Evolutionary conservation across 2,797 vertebrate species (phyloP), one percentile per base, ranked within the genome.

Genomic region (Todus mexicanus): DNA sequence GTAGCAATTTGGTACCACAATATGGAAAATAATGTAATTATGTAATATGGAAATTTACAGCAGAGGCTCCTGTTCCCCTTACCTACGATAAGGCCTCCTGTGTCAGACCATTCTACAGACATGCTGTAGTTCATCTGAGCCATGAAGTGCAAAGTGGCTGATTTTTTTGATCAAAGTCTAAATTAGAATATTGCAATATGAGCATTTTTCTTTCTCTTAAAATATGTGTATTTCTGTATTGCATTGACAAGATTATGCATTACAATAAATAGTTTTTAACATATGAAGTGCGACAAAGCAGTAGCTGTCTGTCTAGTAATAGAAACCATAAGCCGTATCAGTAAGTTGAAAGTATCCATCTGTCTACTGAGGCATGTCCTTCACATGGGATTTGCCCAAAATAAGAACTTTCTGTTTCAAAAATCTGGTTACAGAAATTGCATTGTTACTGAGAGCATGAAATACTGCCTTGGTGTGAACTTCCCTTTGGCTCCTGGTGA

Each of bases 401-500:
- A 60, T 70, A 86, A 90, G 57, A 81, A 56, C 57, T 77, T 76
- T 74, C 27, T 94, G 35, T 92, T 94, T 18, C n/a, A 90, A 77
- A 89, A 87, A 59, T 84, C 42, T 77, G 45, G 42, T 74, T 76
- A 57, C 74, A 91, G 66, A 86, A 93, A 81, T 88, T 57, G 45
- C 27, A 69, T 72, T 87, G 72, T 89, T 94, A 71, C 50, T 42
- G 42, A 38, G 31, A 77, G 29, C 69, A 61, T 79, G 31, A 84
- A 90, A 71, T 79, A 45, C 11, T 66, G 37, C 51, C 45, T 87
- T 91, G 83, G 38, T 64, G 17, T 57, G 56, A 91, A 50, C 9
- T 42, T 71, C 14, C 22, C 3, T 0, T 88, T 90, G 40, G 31
- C 40, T 86, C 13, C 80, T 45, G 27, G 14, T 87, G 64, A 57